Percentiles rank a stretch among this genome's conserved stretches.
Evolutionary conservation across 2,113 vertebrate species (phyloP).

Genomic region (Camelus bactrianus): DNA sequence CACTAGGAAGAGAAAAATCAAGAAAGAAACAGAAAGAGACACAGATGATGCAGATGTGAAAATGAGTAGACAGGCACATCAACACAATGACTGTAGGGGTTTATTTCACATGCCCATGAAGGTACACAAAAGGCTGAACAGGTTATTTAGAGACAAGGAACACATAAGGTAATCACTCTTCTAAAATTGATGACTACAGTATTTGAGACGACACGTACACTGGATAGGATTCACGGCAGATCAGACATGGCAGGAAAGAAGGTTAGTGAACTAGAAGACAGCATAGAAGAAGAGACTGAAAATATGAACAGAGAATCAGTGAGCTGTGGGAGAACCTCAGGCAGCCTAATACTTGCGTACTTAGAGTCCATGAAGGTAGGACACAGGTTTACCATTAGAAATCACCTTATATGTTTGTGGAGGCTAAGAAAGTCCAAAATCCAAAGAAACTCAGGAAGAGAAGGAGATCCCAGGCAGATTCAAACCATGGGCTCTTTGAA

Average conservation of each 20-base stretch:
- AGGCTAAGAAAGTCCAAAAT: not conserved
- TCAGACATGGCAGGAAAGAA: not conserved
- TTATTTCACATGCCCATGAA: not conserved
- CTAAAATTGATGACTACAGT: not conserved
- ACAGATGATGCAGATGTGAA: not conserved
- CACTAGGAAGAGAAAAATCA: not conserved
- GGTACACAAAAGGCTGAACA: not conserved
- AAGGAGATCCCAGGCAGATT: not conserved
- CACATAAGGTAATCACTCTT: no score
- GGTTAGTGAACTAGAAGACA: not conserved
- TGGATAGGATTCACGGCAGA: not conserved
- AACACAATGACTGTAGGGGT: not conserved
- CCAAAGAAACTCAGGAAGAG: not conserved
- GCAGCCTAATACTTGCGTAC: not conserved
- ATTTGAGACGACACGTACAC: not conserved
- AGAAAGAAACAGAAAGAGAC: not conserved
- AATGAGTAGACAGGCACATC: not conserved
- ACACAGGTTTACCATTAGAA: not conserved
- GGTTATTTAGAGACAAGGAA: not conserved
- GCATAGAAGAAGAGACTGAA: not conserved
- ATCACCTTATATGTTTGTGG: not conserved
- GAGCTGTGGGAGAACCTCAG: not conserved
- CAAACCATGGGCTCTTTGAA: not conserved
- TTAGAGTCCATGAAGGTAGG: not conserved
- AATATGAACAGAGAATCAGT: not conserved